Percentiles rank a stretch among this genome's conserved stretches.
Conservation (phyloP, 2,888 invertebrate species). For the Rotaria magnacalcarata region DNA sequence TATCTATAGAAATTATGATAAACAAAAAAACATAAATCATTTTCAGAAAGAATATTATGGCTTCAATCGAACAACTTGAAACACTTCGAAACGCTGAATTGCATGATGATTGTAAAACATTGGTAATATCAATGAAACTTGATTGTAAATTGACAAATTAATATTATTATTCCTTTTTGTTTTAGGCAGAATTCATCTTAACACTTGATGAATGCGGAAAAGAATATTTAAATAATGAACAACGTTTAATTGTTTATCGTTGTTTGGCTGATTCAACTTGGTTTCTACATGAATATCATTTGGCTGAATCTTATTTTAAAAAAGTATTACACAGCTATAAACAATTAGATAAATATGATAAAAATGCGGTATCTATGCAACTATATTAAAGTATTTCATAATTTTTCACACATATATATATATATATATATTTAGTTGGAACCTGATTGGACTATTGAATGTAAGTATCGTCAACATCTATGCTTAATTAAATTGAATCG, state of each 20-base stretch:
- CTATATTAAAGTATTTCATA: no score
- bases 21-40: background rate
- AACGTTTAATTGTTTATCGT: conserved; percentile 17
- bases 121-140: background rate
- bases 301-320: conserved; percentile 6
- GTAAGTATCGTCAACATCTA: conserved; percentile 20
- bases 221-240: background rate
- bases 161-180: background rate
- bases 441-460: background rate
- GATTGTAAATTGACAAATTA: background rate
- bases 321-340: background rate
- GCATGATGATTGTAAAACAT: conserved; percentile 8
- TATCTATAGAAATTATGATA: background rate
- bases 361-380: background rate
- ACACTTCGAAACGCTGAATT: background rate
- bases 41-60: background rate
- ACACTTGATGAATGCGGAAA: conserved; percentile 18
- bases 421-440: background rate
- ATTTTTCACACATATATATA: background rate
- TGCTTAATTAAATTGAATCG: background rate
- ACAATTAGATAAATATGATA: background rate
- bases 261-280: conserved; percentile 26
- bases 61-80: background rate
- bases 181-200: conserved; percentile 19
- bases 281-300: background rate